Percentiles rank a stretch among this genome's conserved stretches.
These are phyloP conservation scores for Lichenostomus cassidix DNA, from an alignment of 2,113 vertebrate genomes.

Conservation along the genomic window DNA sequence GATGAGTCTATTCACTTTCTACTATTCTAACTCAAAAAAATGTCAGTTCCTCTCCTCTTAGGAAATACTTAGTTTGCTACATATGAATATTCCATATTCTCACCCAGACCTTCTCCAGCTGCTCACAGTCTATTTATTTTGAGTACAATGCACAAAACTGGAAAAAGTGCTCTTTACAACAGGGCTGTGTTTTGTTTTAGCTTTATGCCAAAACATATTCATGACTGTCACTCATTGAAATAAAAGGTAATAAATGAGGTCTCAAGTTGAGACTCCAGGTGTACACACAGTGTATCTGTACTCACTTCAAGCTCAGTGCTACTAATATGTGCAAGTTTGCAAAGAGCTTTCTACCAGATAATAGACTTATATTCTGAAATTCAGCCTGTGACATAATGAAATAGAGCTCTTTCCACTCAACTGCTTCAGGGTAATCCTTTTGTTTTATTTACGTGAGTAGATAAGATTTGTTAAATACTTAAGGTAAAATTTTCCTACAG, in stretches of 20 bases:
- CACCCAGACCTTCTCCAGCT: background rate
- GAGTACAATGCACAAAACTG: background rate
- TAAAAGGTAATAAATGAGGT: background rate
- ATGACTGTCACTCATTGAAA: background rate
- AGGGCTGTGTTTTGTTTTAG: background rate
- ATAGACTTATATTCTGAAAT: background rate
- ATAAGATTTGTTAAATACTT: background rate
- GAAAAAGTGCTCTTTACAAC: background rate
- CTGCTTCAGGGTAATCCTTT: background rate
- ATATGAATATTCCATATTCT: background rate
- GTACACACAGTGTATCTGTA: too few relatives aligned
- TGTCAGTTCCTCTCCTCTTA: background rate
- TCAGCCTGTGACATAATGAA: background rate
- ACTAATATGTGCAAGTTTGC: background rate
- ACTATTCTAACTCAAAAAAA: background rate
- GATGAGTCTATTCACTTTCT: background rate
- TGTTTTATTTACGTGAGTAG: background rate
- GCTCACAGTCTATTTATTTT: background rate
- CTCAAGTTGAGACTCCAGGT: background rate
- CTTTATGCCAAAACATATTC: background rate
- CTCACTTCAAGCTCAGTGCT: background rate
- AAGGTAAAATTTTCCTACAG: background rate
- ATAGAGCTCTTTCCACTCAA: background rate
- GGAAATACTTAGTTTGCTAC: rapidly evolving
- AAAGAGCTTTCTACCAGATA: background rate